Evolutionary conservation across 2,113 vertebrate genomes (phyloP).

Genomic region (Callaeas wilsoni): DNA sequence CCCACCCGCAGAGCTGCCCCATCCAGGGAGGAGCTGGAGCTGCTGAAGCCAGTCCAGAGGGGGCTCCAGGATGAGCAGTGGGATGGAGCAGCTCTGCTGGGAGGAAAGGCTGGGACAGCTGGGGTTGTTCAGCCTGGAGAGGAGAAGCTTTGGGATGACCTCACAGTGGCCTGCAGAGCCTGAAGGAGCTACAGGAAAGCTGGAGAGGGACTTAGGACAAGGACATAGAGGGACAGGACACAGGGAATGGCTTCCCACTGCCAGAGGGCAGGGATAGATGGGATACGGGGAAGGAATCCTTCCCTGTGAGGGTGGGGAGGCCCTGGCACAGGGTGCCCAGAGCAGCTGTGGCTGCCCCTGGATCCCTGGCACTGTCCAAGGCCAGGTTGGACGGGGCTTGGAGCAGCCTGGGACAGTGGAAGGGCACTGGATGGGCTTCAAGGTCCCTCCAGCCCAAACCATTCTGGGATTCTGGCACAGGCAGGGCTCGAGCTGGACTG

Average conservation of each 20-base stretch:
- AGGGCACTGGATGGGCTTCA: background rate
- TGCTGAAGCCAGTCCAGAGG: background rate
- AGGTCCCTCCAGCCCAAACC: background rate
- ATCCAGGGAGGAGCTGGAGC: too few species aligned
- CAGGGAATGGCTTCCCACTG: background rate
- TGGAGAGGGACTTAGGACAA: background rate
- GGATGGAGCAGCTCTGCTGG: background rate
- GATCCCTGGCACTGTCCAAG: background rate
- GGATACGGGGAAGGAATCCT: background rate
- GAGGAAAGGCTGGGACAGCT: background rate
- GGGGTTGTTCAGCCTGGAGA: background rate
- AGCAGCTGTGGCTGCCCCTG: background rate
- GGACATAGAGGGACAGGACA: background rate
- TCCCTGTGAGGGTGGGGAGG: background rate
- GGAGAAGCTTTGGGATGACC: background rate
- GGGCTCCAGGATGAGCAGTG: background rate
- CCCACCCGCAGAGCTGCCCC: background rate
- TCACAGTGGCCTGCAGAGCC: background rate
- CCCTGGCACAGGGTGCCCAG: background rate
- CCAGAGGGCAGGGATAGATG: background rate
- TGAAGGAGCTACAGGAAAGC: accelerated
- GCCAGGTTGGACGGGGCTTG: background rate
- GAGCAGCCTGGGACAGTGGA: background rate
- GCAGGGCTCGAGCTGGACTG: too few species aligned
- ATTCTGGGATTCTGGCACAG: background rate